Evolutionary conservation across 2,797 vertebrate species (phyloP), one percentile per base, ranked within the genome.

Genomic region (Sciurus vulgaris): DNA sequence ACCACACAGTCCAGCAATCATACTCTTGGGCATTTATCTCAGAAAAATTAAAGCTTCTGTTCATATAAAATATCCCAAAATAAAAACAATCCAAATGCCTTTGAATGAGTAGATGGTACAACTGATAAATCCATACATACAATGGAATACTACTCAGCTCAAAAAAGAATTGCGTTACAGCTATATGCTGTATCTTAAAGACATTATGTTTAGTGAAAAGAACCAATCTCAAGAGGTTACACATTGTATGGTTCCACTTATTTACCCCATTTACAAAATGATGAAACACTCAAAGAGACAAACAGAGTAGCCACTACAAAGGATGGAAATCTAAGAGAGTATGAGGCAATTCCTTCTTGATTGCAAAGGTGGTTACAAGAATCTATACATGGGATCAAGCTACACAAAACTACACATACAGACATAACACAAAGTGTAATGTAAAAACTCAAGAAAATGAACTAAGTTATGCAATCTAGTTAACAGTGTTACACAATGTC

Each of bases 41-140:
- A 63, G 15, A 84, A 47, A 83, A 95, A 89, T 35, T 4, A 84
- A 84, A 93, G 30, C 35, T 41, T 22, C 14, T 24, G 5, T 47
- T 93, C 49, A 89, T 26, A 72, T 7, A 89, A 78, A 95, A 89
- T 26, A 85, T 14, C 38, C 20, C 47, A 28, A 82, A 93, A 89
- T 22, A 22, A 1, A 38, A 93, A 88, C 47, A 74, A 73, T 56
- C 22, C 15, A 93, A 72, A 78, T 77, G 54, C 59, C n/a, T 41
- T 67, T 78, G 54, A 89, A 65, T 18, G 24, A 17, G 12, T 86
- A n/a, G 56, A 44, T 54, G 12, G 44, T 54, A 24, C 81, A 93
- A 41, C 41, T 41, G 61, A 88, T 59, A 63, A 9, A 22, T 56
- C 20, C 7, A 73, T 51, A 44, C 54, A 63, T 41, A 54, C 22